These are phyloP conservation scores for Fopius arisanus DNA, from an alignment of 1,140 invertebrate genomes.

Conservation along the genomic window DNA sequence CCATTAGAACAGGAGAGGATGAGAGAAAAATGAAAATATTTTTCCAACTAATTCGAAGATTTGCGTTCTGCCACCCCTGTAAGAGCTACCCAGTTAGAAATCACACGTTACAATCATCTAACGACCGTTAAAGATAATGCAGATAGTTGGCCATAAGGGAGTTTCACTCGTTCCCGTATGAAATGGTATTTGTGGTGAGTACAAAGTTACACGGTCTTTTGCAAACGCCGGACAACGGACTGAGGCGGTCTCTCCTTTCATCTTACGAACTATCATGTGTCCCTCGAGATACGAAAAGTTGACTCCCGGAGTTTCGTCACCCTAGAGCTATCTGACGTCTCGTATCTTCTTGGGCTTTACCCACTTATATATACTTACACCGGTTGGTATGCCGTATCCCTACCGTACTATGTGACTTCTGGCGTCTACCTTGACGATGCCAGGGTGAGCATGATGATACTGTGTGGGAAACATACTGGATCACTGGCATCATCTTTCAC, in stretches of 20 bases:
- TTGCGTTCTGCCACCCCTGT: background rate
- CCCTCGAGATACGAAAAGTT: slow-evolving; percentile 1
- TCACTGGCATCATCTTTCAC: background rate
- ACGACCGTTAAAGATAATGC: background rate
- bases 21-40: background rate
- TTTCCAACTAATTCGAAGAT: background rate
- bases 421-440: background rate
- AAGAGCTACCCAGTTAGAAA: background rate
- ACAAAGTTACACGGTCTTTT: background rate
- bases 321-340: slow-evolving; percentile 1
- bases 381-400: background rate
- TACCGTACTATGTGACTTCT: background rate
- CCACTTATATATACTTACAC: background rate
- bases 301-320: background rate
- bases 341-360: background rate
- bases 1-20: too few species aligned
- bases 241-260: background rate
- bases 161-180: background rate
- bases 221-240: background rate
- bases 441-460: background rate
- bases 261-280: background rate
- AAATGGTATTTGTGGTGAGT: background rate
- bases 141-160: background rate
- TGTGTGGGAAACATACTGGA: background rate
- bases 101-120: background rate